Conservation (phyloP, 2,888 invertebrate genomes). For the Gibbula magus region DNA sequence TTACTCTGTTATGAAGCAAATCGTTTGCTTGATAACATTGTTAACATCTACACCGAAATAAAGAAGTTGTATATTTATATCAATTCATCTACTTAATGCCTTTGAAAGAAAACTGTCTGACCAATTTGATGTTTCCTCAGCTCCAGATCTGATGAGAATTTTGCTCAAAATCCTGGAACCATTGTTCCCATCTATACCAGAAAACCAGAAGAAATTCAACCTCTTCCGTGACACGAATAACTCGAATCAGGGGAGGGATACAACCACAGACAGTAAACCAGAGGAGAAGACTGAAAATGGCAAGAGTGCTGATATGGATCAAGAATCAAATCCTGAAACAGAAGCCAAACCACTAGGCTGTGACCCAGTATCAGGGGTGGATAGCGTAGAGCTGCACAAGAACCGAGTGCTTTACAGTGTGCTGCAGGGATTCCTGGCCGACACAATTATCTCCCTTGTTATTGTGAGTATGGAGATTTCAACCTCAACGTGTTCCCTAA, state of each 20-base stretch:
- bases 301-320: background rate
- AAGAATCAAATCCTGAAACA: background rate
- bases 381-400: slow-evolving; percentile 28
- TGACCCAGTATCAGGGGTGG: background rate
- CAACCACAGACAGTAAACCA: background rate
- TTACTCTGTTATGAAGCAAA: too few relatives aligned
- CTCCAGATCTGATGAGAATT: slow-evolving; percentile 60
- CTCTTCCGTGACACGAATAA: background rate
- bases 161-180: slow-evolving; percentile 66
- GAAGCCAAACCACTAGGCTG: background rate
- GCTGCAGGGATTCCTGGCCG: slow-evolving; percentile 40
- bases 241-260: slow-evolving; percentile 10
- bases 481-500: too few relatives aligned
- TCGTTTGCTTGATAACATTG: too few relatives aligned
- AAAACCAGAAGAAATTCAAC: background rate
- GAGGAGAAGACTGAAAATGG: slow-evolving; percentile 26
- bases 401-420: slow-evolving; percentile 42
- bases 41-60: too few relatives aligned
- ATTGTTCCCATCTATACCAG: slow-evolving; percentile 51
- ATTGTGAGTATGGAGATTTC: slow-evolving; percentile 33
- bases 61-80: too few relatives aligned
- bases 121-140: slow-evolving; percentile 45
- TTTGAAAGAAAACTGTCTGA: too few relatives aligned
- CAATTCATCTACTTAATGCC: too few relatives aligned
- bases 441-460: slow-evolving; percentile 40